Evolutionary conservation across 2,888 invertebrate genomes (phyloP).

Genomic region (Phanerotoma sp.): DNA sequence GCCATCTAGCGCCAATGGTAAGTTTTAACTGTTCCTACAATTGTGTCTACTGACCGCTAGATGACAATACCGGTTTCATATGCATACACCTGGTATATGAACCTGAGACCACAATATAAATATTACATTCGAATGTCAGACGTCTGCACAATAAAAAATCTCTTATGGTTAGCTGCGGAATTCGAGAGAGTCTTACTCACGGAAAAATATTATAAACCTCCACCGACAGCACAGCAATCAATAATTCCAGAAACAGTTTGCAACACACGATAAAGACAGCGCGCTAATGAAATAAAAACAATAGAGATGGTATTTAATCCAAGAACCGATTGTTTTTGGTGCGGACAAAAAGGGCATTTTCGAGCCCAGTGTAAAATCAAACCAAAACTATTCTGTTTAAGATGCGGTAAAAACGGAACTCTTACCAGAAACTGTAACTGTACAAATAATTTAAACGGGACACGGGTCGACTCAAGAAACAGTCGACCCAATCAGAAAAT

Average conservation of each 20-base stretch:
- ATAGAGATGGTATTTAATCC: background rate
- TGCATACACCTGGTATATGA: too few species aligned
- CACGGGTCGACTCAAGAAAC: background rate
- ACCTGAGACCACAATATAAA: background rate
- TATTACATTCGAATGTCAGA: background rate
- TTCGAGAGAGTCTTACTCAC: background rate
- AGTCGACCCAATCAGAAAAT: too few species aligned
- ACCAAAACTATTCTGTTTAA: background rate
- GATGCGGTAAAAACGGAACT: background rate
- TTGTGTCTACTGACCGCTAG: too few species aligned
- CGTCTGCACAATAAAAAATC: background rate
- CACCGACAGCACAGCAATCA: background rate
- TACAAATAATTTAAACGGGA: background rate
- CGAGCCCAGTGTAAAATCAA: background rate
- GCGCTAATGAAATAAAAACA: too few species aligned
- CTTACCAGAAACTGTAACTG: background rate
- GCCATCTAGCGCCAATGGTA: too few species aligned
- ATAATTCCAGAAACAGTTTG: background rate
- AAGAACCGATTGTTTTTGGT: background rate
- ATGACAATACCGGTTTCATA: too few species aligned
- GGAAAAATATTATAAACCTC: background rate
- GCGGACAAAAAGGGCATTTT: background rate
- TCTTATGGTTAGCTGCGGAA: background rate
- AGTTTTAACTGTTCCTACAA: too few species aligned
- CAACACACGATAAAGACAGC: background rate